Evolutionary conservation across 2,888 invertebrate species (phyloP), one percentile per base, ranked within the genome.

Genomic region (Caenorhabditis wallacei): DNA sequence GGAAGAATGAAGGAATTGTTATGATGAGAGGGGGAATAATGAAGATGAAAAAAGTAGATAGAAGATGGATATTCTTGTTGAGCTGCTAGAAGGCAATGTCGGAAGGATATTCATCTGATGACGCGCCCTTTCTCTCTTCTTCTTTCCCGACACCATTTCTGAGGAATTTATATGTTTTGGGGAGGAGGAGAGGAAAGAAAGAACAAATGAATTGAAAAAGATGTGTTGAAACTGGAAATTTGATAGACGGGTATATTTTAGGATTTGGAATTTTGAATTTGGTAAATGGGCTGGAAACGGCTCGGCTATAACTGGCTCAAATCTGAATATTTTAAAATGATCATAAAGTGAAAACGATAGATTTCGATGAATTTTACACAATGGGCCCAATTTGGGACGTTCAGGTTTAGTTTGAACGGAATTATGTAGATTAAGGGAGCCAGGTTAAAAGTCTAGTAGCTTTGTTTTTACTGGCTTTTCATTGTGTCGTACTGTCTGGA

Each of bases 51-150:
- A 68, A 69, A 61, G 59, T 43, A 70, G 70, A 59, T 56, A 70
- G 20, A 20, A 20, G 30, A 10, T 24, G 22, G 51, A 35, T 24
- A 10, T 40, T 35, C 43, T 43, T 48, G 18, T 40, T 48, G 66
- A 57, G 75, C 59, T 59, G 59, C 37, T 8, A 22, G n/a, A 20
- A 51, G 30, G 22, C 35, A 59, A 10, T 48, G 35, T 40, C 37
- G 69, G 53, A 53, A 43, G 72, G 72, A 74, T 74, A 74, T 64
- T 53, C 63, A 74, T 74, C 70, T 56, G 30, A 43, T 74, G 72
- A 72, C 61, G 71, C 71, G 61, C 61, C 53, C 46, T 5, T 26
- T 30, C 22, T 61, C 43, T 43, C n/a, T n/a, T n/a, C n/a, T n/a
- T 16, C 35, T 35, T 35, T 10, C 40, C 40, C 46, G 59, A 59